Evolutionary conservation across 2,113 vertebrate genomes (phyloP).

Genomic region (Thoracochromis brauschi): DNA sequence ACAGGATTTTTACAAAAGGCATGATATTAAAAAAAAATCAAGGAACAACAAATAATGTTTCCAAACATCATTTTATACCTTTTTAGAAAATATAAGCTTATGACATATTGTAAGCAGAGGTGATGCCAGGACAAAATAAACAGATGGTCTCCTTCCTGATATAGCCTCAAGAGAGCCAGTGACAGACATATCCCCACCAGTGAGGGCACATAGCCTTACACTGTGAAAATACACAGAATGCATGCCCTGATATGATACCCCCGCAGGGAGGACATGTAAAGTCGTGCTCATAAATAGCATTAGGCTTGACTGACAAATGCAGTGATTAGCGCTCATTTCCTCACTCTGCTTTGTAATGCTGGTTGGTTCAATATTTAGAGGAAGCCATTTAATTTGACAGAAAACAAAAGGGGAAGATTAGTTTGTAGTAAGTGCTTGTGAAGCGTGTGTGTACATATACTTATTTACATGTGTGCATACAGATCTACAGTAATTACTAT

Average conservation of each 20-base stretch:
- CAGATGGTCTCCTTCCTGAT: slow-evolving; percentile 49
- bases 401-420: background rate
- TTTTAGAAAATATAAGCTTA: background rate
- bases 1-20: background rate
- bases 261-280: slow-evolving; percentile 40
- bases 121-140: slow-evolving; percentile 53
- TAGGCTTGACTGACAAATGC: slow-evolving; percentile 39
- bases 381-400: background rate
- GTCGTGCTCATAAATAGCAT: slow-evolving; percentile 25
- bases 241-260: slow-evolving; percentile 34
- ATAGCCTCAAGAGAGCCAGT: slow-evolving; percentile 36
- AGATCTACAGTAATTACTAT: background rate
- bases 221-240: slow-evolving; percentile 38
- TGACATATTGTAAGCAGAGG: slow-evolving; percentile 18
- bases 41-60: background rate
- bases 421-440: background rate
- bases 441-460: background rate
- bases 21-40: background rate
- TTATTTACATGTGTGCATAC: background rate
- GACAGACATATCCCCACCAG: slow-evolving; percentile 50
- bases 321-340: slow-evolving; percentile 23
- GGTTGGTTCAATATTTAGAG: background rate
- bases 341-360: background rate
- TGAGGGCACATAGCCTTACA: slow-evolving; percentile 6
- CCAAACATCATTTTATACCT: background rate